Evolutionary conservation across 2,113 vertebrate species (phyloP).

Genomic region (Galemys pyrenaicus): DNA sequence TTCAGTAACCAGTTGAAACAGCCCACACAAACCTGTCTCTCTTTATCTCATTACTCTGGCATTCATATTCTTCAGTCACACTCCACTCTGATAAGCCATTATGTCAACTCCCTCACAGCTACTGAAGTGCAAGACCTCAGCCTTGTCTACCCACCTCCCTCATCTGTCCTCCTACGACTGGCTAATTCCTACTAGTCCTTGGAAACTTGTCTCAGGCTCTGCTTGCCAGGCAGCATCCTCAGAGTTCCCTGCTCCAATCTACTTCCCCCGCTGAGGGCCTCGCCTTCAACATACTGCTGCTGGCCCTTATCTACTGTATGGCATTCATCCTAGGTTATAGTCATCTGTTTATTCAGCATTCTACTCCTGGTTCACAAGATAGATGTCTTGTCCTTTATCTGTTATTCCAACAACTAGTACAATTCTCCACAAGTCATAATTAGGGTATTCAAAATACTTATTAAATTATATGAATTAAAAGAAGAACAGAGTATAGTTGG

Average conservation of each 20-base stretch:
- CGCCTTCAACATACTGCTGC: accelerated
- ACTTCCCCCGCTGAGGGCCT: background rate
- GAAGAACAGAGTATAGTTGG: background rate
- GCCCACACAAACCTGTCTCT: background rate
- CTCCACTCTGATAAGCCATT: background rate
- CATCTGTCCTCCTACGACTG: background rate
- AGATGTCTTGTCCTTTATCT: background rate
- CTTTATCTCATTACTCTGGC: background rate
- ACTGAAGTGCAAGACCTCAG: background rate
- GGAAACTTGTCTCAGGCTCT: background rate
- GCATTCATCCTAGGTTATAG: background rate
- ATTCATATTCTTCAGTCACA: too few species aligned
- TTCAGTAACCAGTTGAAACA: background rate
- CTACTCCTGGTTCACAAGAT: background rate
- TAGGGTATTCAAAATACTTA: background rate
- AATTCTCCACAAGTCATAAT: background rate
- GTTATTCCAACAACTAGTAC: background rate
- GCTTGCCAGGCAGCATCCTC: background rate
- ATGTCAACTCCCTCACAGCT: background rate
- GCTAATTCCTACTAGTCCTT: background rate
- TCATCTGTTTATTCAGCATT: background rate
- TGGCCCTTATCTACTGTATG: background rate
- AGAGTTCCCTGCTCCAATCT: background rate
- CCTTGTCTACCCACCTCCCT: background rate
- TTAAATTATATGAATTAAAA: background rate